Evolutionary conservation across 2,888 invertebrate genomes (phyloP).

Genomic region (Adela reaumurella): DNA sequence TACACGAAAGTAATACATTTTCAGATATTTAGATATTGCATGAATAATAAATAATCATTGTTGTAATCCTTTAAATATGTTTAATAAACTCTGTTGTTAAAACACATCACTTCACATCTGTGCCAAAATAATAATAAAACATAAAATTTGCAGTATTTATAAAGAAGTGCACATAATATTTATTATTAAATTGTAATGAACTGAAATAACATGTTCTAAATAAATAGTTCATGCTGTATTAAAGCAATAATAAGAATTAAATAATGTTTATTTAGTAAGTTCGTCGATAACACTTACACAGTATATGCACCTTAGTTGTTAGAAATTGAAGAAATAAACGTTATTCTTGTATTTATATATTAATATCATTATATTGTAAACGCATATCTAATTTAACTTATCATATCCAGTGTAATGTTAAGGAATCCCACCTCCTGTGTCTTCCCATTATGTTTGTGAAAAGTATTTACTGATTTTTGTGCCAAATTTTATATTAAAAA

Average conservation of each 20-base stretch:
- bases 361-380: conserved; percentile 9
- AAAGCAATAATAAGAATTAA: conserved; percentile 20
- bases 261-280: conserved; percentile 4
- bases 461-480: conserved; percentile 19
- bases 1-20: too few relatives aligned
- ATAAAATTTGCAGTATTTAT: conserved; percentile 7
- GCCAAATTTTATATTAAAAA: conserved; percentile 49
- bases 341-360: background rate
- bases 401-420: conserved; percentile 7
- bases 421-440: conserved; percentile 10
- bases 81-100: conserved; percentile 20
- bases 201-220: conserved; percentile 40
- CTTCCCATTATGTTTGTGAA: background rate
- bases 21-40: too few relatives aligned
- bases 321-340: background rate
- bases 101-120: background rate
- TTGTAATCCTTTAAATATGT: background rate
- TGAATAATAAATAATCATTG: too few relatives aligned
- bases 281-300: conserved; percentile 4
- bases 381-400: conserved; percentile 14
- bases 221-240: conserved; percentile 33
- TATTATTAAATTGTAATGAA: conserved; percentile 16
- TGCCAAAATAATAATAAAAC: conserved; percentile 4
- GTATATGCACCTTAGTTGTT: conserved; percentile 5
- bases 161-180: conserved; percentile 5